These are phyloP conservation scores for Heliocidaris erythrogramma DNA, from an alignment of 35 echinoderm and acorn worm species.

Conservation along the genomic window DNA sequence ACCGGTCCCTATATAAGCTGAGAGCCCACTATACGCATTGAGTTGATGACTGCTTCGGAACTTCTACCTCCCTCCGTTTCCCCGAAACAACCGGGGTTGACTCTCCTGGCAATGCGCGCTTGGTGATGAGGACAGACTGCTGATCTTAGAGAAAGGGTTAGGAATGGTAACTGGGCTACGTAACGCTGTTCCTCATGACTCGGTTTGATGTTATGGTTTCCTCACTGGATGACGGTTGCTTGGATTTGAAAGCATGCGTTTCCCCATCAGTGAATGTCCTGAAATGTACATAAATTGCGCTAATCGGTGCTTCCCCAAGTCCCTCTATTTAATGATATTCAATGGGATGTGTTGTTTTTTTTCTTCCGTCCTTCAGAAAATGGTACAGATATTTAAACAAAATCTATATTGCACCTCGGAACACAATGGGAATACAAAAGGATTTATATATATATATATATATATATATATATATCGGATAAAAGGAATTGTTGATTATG, in stretches of 20 bases:
- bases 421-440: too few relatives aligned
- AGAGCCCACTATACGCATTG: background rate
- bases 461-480: too few relatives aligned
- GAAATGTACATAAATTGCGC: background rate
- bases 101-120: background rate
- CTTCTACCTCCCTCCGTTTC: background rate
- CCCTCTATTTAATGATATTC: too few relatives aligned
- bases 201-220: background rate
- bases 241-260: background rate
- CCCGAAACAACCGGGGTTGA: background rate
- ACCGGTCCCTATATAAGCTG: background rate
- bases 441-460: too few relatives aligned
- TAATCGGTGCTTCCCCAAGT: background rate
- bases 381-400: too few relatives aligned
- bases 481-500: too few relatives aligned
- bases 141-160: background rate
- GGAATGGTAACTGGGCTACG: background rate
- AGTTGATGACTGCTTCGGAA: too few relatives aligned
- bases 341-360: too few relatives aligned
- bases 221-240: background rate
- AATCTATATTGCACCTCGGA: too few relatives aligned
- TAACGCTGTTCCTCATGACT: background rate
- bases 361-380: too few relatives aligned
- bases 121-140: background rate
- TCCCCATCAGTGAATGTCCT: background rate